These are phyloP conservation scores for Choristoneura rosaceana DNA, from an alignment of 2,888 invertebrate species.

Conservation along the genomic window DNA sequence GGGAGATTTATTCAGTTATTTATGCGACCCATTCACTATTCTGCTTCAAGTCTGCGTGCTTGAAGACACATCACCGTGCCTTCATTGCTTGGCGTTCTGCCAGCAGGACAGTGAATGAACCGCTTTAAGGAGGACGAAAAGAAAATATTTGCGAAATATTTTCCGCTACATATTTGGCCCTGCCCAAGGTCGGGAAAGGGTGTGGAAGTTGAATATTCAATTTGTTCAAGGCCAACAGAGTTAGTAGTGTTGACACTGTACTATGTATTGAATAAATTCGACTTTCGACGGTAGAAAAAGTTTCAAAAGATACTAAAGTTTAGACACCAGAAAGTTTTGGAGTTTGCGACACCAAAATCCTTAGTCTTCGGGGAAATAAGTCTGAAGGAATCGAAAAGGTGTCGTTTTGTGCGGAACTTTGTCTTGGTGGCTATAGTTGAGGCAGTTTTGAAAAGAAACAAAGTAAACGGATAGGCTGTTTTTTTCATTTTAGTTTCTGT, in stretches of 20 bases:
- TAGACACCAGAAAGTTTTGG: neutral
- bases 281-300: neutral
- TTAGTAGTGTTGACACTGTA: neutral
- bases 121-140: neutral
- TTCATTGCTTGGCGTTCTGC: neutral
- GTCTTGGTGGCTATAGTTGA: too few species aligned
- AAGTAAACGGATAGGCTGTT: too few species aligned
- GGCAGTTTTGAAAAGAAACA: too few species aligned
- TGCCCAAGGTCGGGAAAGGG: neutral
- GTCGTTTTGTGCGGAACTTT: too few species aligned
- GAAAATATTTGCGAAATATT: constrained; percentile 7
- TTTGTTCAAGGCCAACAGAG: constrained; percentile 4
- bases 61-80: neutral
- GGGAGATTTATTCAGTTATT: constrained; percentile 5
- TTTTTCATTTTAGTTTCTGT: too few species aligned
- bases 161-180: neutral
- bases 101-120: constrained; percentile 8
- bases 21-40: constrained; percentile 9
- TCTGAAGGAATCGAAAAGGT: neutral
- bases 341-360: neutral
- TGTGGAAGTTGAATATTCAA: neutral
- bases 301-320: neutral
- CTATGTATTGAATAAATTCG: constrained; percentile 3
- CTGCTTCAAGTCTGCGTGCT: neutral
- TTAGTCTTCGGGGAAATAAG: neutral